Conservation (phyloP, 2,797 vertebrate genomes). For the Myotis daubentonii region DNA sequence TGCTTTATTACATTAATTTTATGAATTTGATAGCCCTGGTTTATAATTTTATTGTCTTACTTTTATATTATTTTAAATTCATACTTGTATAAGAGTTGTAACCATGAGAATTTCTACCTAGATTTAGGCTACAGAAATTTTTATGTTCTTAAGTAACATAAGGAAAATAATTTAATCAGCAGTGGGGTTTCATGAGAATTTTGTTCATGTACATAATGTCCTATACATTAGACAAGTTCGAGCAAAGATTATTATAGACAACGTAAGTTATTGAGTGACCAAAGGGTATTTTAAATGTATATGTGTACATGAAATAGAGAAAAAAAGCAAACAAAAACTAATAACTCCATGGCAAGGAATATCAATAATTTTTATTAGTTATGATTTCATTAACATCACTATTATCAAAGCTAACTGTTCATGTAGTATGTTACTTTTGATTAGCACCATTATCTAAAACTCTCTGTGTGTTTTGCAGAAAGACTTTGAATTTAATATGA, state of each 20-base stretch:
- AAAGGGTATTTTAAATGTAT: background rate
- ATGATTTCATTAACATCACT: background rate
- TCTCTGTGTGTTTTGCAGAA: background rate
- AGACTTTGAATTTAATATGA: background rate
- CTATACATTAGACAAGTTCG: background rate
- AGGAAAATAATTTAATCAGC: background rate
- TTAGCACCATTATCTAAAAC: background rate
- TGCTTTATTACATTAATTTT: background rate
- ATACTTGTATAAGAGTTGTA: background rate
- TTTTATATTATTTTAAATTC: slow-evolving; percentile 27
- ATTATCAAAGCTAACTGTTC: background rate
- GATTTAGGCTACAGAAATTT: slow-evolving; percentile 14
- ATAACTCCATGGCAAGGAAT: background rate
- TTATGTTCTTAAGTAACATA: background rate
- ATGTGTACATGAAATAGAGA: background rate
- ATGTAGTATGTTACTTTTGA: background rate
- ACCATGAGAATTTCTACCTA: background rate
- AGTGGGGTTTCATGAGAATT: background rate
- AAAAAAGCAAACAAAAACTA: background rate
- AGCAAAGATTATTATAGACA: background rate
- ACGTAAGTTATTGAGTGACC: background rate
- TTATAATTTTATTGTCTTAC: background rate
- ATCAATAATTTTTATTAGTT: background rate
- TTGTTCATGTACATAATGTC: background rate
- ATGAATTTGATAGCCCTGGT: background rate